Percentiles rank a stretch among this genome's conserved stretches.
These are phyloP conservation scores for Catostylus mosaicus DNA, from an alignment of 30 jellyfish, hydroid and myxozoan species.

Conservation along the genomic window DNA sequence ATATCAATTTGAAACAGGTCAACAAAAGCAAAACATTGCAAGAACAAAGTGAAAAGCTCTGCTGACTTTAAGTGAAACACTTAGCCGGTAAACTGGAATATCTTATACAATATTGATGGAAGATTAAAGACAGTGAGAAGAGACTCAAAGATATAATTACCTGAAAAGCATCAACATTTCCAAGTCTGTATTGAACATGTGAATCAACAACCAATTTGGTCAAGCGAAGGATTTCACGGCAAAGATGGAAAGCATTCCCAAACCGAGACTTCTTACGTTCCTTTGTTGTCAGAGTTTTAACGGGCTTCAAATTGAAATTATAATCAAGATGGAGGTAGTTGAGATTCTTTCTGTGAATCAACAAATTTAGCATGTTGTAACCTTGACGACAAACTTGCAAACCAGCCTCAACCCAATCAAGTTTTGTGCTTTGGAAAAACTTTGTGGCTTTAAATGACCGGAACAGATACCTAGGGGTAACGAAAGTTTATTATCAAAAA, in stretches of 20 bases:
- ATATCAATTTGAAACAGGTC: no score
- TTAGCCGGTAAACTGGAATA: no score
- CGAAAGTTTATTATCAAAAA: no score
- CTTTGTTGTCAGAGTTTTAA: slow-evolving; percentile 96
- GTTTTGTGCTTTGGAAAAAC: slow-evolving; percentile 96
- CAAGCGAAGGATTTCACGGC: slow-evolving; percentile 96
- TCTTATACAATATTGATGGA: no score
- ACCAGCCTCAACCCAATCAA: slow-evolving; percentile 99
- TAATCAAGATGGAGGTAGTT: slow-evolving; percentile 97
- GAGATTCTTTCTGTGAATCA: slow-evolving; percentile 97
- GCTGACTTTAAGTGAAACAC: no score
- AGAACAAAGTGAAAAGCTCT: no score
- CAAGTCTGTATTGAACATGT: slow-evolving; percentile 97
- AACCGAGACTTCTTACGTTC: slow-evolving; percentile 99
- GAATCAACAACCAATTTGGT: slow-evolving; percentile 97
- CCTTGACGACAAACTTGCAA: slow-evolving; percentile 99
- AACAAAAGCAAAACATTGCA: not conserved
- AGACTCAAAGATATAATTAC: slow-evolving; percentile 11
- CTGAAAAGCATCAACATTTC: slow-evolving; percentile 99
- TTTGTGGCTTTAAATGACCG: slow-evolving; percentile 99
- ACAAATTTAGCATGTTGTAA: slow-evolving; percentile 94
- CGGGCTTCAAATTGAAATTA: slow-evolving; percentile 98
- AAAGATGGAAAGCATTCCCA: slow-evolving; percentile 98
- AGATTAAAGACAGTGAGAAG: not conserved
- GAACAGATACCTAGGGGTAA: slow-evolving; percentile 74